A percentile compares a stretch with the other conserved stretches of the same genome.
Conservation (phyloP, 2,888 invertebrate species). For the Eueremaeus valkanovi region DNA sequence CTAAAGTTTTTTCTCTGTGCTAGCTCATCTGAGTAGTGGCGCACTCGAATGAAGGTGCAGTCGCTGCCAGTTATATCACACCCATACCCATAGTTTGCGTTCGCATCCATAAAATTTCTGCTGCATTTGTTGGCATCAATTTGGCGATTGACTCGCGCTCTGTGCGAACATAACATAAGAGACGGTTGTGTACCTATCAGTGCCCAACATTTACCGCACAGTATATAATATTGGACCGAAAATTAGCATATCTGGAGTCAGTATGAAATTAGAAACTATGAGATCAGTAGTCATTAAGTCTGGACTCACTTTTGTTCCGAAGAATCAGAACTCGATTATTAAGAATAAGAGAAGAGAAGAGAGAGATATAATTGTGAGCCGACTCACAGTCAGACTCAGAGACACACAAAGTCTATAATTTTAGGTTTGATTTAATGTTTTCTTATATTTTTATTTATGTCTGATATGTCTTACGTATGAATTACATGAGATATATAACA, state of each 20-base stretch:
- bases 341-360: not conserved
- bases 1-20: not conserved
- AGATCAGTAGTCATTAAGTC: constrained; percentile 29
- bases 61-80: constrained; percentile 36
- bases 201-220: not conserved
- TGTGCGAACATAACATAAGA: not conserved
- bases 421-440: constrained; percentile 23
- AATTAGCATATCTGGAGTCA: constrained; percentile 36
- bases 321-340: no score
- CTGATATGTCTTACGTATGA: not conserved
- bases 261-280: constrained; percentile 32
- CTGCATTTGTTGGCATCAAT: not conserved
- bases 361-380: not conserved
- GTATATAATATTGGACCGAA: not conserved
- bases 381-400: not conserved
- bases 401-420: constrained; percentile 25
- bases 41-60: constrained; percentile 25
- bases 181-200: not conserved
- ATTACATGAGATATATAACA: constrained; percentile 1
- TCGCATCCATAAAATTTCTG: constrained; percentile 27
- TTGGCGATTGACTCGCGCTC: constrained; percentile 24
- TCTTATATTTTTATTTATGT: no score
- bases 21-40: not conserved
- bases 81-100: not conserved
- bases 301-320: constrained; percentile 16